Evolutionary conservation across 2,113 vertebrate species (phyloP).

Genomic region (Panurus biarmicus): DNA sequence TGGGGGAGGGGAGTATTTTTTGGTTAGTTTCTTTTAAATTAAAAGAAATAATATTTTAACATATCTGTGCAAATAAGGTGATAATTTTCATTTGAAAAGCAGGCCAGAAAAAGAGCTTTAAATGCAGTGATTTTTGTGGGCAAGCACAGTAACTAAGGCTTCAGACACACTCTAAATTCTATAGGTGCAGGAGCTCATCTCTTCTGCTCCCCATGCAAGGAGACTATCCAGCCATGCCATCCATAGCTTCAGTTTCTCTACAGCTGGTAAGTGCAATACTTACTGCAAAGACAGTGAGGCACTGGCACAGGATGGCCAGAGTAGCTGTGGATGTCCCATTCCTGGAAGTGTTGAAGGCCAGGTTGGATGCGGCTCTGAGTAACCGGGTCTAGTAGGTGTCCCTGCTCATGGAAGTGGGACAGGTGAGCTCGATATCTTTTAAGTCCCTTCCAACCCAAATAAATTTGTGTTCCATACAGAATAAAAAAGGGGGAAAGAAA

Average conservation of each 20-base stretch:
- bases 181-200: not conserved
- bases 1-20: rapidly evolving
- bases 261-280: not conserved
- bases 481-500: not conserved
- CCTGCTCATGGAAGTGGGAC: too few species aligned
- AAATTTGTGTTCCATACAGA: not conserved
- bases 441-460: not conserved
- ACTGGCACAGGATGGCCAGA: not conserved
- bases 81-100: not conserved
- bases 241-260: not conserved
- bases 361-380: not conserved
- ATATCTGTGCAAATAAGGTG: not conserved
- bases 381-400: not conserved
- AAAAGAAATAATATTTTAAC: not conserved
- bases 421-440: too few species aligned
- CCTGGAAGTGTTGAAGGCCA: not conserved
- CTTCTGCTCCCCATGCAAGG: not conserved
- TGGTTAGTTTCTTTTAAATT: not conserved
- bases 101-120: not conserved
- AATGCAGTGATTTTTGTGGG: not conserved
- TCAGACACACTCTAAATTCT: not conserved
- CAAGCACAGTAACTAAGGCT: not conserved
- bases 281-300: not conserved
- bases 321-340: not conserved
- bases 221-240: not conserved